Evolutionary conservation across 2,888 invertebrate species (phyloP).

Genomic region (Thecophora atra): DNA sequence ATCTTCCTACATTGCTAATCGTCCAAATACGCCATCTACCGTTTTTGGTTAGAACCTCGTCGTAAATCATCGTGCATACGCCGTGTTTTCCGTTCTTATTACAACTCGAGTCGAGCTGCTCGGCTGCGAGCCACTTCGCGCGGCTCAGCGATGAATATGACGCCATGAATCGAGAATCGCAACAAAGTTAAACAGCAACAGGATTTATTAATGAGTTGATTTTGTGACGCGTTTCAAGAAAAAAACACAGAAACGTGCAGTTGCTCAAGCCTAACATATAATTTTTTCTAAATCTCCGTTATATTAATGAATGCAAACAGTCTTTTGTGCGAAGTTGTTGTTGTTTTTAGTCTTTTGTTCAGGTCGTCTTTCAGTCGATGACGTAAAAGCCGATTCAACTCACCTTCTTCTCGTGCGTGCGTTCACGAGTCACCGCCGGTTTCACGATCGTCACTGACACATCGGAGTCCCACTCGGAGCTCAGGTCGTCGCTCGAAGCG

Average conservation of each 20-base stretch:
- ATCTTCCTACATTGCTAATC: not conserved
- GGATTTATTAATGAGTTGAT: not conserved
- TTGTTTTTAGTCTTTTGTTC: too few species aligned
- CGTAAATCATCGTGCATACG: constrained; percentile 39
- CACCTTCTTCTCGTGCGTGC: constrained; percentile 53
- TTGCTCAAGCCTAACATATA: too few species aligned
- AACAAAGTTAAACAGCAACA: not conserved
- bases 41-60: constrained; percentile 41
- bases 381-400: too few species aligned
- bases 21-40: constrained; percentile 39
- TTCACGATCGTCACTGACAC: constrained; percentile 65
- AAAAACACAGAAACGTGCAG: not conserved
- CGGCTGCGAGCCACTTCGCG: not conserved
- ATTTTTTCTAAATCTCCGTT: too few species aligned
- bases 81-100: not conserved
- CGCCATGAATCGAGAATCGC: not conserved
- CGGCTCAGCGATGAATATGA: constrained; percentile 7
- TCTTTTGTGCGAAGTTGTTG: too few species aligned
- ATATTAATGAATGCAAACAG: too few species aligned
- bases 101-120: not conserved
- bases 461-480: constrained; percentile 92
- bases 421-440: constrained; percentile 41
- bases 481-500: constrained; percentile 90
- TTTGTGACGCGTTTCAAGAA: constrained; percentile 12
- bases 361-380: not conserved